These are phyloP conservation scores for Drosophila saltans DNA, from an alignment of 1,140 invertebrate species.

Conservation along the genomic window DNA sequence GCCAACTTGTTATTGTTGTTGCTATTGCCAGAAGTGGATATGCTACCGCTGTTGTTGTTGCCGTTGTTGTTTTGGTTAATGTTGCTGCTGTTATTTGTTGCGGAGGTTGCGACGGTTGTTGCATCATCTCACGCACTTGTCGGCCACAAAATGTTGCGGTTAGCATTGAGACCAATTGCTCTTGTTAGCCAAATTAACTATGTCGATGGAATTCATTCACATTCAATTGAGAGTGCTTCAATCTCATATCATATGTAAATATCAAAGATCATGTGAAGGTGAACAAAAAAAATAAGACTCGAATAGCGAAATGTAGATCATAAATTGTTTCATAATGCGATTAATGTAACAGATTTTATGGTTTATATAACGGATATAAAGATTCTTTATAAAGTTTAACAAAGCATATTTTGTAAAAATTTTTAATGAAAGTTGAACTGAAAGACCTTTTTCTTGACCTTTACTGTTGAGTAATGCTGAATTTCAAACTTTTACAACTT, in stretches of 20 bases:
- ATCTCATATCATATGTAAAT: conserved; percentile 3
- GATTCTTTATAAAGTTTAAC: no score
- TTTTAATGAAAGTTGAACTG: no score
- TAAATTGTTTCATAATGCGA: not conserved
- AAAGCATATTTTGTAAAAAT: no score
- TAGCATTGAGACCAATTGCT: conserved; percentile 56
- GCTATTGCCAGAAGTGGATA: conserved; percentile 9
- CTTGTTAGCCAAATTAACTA: conserved; percentile 42
- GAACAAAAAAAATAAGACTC: not conserved
- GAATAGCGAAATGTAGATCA: not conserved
- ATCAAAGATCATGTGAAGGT: conserved; percentile 12
- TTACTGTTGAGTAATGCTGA: no score
- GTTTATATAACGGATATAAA: no score
- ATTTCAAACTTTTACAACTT: no score
- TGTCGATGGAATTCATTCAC: conserved; percentile 37
- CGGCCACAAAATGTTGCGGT: conserved; percentile 52
- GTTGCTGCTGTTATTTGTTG: not conserved
- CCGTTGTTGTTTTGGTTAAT: conserved; percentile 8
- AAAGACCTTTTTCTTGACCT: no score
- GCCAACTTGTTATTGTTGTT: conserved; percentile 41
- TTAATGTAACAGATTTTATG: no score
- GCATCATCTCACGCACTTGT: conserved; percentile 53
- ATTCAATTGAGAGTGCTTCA: conserved; percentile 2
- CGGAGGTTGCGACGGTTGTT: conserved; percentile 1
- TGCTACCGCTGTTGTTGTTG: conserved; percentile 1